phyloP scores from a whole-genome alignment of 2,113 vertebrate genomes.

The Zosterops japonicus region DNA sequence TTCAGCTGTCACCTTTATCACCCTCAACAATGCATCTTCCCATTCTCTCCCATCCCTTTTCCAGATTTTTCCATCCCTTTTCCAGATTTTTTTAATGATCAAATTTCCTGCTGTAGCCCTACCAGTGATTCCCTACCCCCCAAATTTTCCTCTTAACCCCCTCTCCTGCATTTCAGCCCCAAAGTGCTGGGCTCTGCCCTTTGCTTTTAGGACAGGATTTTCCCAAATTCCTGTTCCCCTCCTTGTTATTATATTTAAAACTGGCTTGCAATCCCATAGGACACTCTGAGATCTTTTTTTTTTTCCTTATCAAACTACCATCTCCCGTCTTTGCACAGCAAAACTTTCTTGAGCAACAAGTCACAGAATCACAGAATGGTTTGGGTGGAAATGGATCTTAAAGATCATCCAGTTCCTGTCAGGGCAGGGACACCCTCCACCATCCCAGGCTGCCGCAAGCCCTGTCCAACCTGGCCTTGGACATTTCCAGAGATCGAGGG shows the following conservation, averaged over 20 bases:
- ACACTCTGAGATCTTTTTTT: not conserved
- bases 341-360: not conserved
- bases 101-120: not conserved
- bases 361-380: not conserved
- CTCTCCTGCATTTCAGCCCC: not conserved
- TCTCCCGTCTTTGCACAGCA: not conserved
- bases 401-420: accelerated
- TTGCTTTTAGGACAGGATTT: not conserved
- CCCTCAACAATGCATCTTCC: accelerated
- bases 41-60: not conserved
- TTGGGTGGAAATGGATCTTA: not conserved
- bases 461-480: accelerated
- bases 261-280: not conserved
- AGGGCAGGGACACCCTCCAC: not conserved
- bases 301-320: too few relatives aligned
- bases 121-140: accelerated
- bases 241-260: not conserved
- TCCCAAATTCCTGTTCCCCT: not conserved
- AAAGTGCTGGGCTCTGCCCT: not conserved
- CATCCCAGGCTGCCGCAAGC: accelerated
- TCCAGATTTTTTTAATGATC: not conserved
- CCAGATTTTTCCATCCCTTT: not conserved
- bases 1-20: accelerated
- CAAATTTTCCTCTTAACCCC: accelerated
- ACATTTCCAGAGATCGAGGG: not conserved